These are phyloP conservation scores for Microplitis mediator DNA, from an alignment of 1,140 invertebrate genomes.

Conservation along the genomic window DNA sequence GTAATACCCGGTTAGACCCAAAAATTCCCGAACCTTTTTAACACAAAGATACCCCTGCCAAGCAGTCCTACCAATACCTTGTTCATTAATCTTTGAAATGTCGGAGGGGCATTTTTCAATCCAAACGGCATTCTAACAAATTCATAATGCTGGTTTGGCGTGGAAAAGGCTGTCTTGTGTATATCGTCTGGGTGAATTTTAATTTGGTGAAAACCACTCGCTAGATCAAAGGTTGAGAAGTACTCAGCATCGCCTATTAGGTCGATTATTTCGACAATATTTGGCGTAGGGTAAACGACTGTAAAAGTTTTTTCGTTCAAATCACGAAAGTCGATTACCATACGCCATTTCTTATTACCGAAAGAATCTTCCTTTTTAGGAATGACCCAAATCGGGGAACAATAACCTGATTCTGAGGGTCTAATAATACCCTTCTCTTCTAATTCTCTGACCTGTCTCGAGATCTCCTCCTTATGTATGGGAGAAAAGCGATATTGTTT, in stretches of 20 bases:
- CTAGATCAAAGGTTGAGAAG: neutral
- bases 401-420: slow-evolving; percentile 49
- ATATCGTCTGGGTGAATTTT: neutral
- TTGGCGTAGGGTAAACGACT: too few species aligned
- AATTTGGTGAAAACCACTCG: neutral
- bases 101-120: slow-evolving; percentile 40
- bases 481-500: slow-evolving; percentile 49
- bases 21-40: too few species aligned
- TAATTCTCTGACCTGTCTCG: slow-evolving; percentile 45
- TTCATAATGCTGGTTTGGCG: slow-evolving; percentile 43
- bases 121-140: slow-evolving; percentile 48
- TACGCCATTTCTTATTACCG: slow-evolving; percentile 39
- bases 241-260: too few species aligned
- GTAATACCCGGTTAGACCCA: too few species aligned
- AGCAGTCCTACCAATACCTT: slow-evolving; percentile 38
- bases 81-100: slow-evolving; percentile 46
- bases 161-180: slow-evolving; percentile 44
- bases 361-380: slow-evolving; percentile 37
- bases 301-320: too few species aligned
- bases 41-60: slow-evolving; percentile 24
- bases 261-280: too few species aligned
- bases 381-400: slow-evolving; percentile 46
- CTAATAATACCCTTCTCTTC: slow-evolving; percentile 40
- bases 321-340: too few species aligned
- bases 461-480: slow-evolving; percentile 45